Conservation (phyloP, 2,888 invertebrate species). For the Lymantria dispar region DNA sequence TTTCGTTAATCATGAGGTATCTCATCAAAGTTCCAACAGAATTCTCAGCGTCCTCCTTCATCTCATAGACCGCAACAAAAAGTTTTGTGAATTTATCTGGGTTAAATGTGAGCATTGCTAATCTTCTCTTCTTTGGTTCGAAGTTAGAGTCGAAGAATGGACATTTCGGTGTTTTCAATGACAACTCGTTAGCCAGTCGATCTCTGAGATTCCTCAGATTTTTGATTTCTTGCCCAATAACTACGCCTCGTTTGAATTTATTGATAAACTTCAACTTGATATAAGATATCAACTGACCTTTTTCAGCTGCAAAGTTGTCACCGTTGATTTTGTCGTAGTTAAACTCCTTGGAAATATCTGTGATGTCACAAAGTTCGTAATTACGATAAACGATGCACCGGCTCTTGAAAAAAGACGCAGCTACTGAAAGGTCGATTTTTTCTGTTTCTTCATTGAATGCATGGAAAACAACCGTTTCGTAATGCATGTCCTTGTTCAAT, state of each 20-base stretch:
- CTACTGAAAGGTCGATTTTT: no score
- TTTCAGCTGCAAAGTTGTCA: slow-evolving; percentile 33
- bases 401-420: no score
- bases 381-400: slow-evolving; percentile 36
- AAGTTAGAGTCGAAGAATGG: slow-evolving; percentile 4
- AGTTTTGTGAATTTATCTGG: slow-evolving; percentile 33
- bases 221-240: slow-evolving; percentile 33
- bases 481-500: slow-evolving; percentile 30
- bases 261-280: slow-evolving; percentile 38
- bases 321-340: no score
- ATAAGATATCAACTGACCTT: slow-evolving; percentile 36
- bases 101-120: slow-evolving; percentile 28
- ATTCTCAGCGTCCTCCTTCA: slow-evolving; percentile 37
- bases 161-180: not conserved
- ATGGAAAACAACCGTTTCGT: no score
- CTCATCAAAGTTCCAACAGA: slow-evolving; percentile 39
- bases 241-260: slow-evolving; percentile 16
- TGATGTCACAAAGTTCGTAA: slow-evolving; percentile 23
- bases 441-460: no score
- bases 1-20: slow-evolving; percentile 39
- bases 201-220: slow-evolving; percentile 36
- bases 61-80: not conserved
- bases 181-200: slow-evolving; percentile 27
- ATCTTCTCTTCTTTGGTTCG: slow-evolving; percentile 32
- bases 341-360: slow-evolving; percentile 36